These are phyloP conservation scores for Gnatocerus cornutus DNA, from an alignment of 2,888 invertebrate genomes.

Conservation along the genomic window DNA sequence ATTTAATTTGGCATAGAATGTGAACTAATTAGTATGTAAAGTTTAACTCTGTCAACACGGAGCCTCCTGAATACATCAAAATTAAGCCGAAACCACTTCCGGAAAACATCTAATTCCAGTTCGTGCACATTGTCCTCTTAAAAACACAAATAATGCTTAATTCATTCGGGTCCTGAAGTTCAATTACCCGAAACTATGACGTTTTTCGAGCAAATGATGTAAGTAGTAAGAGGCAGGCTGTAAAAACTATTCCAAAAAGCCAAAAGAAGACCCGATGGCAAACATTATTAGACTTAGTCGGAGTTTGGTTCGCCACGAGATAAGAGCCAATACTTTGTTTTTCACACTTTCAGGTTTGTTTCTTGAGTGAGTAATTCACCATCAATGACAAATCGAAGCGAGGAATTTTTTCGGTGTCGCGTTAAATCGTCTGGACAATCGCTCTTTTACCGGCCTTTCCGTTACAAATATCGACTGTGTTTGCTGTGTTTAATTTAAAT, in stretches of 20 bases:
- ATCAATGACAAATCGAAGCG: no score
- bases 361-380: no score
- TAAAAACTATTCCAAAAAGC: slow-evolving; percentile 53
- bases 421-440: slow-evolving; percentile 14
- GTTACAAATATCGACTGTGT: background rate
- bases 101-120: slow-evolving; percentile 12
- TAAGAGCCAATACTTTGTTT: slow-evolving; percentile 1
- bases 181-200: slow-evolving; percentile 41
- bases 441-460: background rate
- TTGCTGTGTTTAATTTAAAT: slow-evolving; percentile 38
- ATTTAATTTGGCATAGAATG: no score
- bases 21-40: no score
- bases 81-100: no score
- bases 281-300: slow-evolving; percentile 49
- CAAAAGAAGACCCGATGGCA: slow-evolving; percentile 51
- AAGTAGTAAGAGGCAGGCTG: slow-evolving; percentile 37
- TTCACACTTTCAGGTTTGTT: background rate
- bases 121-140: slow-evolving; percentile 1
- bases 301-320: slow-evolving; percentile 30
- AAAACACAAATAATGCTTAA: slow-evolving; percentile 29
- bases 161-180: slow-evolving; percentile 26
- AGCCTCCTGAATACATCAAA: background rate
- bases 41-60: no score
- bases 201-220: slow-evolving; percentile 29
- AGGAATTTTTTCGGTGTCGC: no score